Conservation (phyloP, 2,113 vertebrate genomes). For the Centrocercus urophasianus region DNA sequence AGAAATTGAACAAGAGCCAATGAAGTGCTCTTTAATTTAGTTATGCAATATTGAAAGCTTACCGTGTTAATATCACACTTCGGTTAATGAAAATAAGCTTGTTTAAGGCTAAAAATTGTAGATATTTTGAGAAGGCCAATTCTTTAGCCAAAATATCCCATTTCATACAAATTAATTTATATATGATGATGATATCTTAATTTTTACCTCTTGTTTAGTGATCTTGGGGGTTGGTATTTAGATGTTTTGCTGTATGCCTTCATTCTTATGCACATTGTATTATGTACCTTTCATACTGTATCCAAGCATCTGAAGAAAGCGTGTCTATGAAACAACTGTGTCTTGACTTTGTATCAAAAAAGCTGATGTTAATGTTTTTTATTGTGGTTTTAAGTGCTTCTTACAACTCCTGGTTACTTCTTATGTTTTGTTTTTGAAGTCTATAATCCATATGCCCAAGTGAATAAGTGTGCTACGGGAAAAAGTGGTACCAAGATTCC, state of each 20-base stretch:
- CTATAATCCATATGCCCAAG: not conserved
- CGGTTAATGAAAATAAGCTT: not conserved
- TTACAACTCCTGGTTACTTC: not conserved
- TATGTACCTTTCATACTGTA: not conserved
- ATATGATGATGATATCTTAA: not conserved
- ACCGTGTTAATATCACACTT: not conserved
- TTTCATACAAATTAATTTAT: not conserved
- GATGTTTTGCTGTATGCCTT: not conserved
- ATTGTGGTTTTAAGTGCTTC: not conserved
- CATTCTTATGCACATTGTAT: not conserved
- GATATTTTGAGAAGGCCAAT: not conserved
- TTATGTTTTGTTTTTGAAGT: not conserved
- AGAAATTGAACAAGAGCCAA: not conserved
- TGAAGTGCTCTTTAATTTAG: not conserved
- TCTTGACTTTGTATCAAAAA: not conserved
- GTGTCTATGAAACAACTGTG: not conserved
- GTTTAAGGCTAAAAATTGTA: not conserved
- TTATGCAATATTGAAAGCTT: not conserved
- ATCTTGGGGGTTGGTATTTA: not conserved
- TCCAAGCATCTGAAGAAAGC: not conserved
- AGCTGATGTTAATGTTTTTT: not conserved
- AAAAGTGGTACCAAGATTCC: not conserved
- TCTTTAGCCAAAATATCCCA: not conserved
- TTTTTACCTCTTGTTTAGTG: not conserved
- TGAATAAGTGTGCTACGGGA: not conserved